These are phyloP conservation scores for Piezodorus guildinii DNA, from an alignment of 1,140 invertebrate species.

Conservation along the genomic window DNA sequence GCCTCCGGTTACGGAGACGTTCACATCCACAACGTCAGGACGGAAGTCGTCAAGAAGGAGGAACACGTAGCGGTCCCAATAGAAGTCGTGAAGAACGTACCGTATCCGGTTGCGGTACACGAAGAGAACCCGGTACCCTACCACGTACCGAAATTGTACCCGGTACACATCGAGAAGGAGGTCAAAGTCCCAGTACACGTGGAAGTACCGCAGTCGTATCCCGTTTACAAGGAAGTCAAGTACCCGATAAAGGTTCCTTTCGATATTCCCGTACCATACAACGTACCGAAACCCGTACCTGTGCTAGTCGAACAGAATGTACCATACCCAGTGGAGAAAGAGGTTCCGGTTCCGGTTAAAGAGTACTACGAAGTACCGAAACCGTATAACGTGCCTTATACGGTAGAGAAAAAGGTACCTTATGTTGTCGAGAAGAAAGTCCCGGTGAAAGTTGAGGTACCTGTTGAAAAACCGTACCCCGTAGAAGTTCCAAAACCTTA, in stretches of 20 bases:
- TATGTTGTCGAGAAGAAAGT: background rate
- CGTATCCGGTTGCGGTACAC: background rate
- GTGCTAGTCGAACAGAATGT: background rate
- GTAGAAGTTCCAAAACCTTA: constrained; percentile 2
- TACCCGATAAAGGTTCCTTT: background rate
- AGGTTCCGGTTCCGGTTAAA: background rate
- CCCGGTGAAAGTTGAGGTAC: background rate
- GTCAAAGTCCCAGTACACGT: background rate
- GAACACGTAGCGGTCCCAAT: background rate
- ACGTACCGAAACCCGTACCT: background rate
- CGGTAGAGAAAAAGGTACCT: background rate
- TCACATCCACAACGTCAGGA: background rate
- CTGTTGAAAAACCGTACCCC: constrained; percentile 1
- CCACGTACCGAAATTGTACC: background rate
- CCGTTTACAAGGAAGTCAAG: background rate
- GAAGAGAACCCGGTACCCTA: background rate
- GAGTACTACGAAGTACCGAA: constrained; percentile 3
- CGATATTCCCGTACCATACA: background rate
- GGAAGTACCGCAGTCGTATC: background rate
- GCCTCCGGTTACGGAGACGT: background rate
- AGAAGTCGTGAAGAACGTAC: background rate
- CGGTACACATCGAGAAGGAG: background rate
- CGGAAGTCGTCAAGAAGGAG: background rate
- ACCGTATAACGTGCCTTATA: background rate
- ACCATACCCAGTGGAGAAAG: constrained; percentile 1